These are phyloP conservation scores for Bembecia ichneumoniformis DNA, from an alignment of 2,888 invertebrate genomes.

Conservation along the genomic window DNA sequence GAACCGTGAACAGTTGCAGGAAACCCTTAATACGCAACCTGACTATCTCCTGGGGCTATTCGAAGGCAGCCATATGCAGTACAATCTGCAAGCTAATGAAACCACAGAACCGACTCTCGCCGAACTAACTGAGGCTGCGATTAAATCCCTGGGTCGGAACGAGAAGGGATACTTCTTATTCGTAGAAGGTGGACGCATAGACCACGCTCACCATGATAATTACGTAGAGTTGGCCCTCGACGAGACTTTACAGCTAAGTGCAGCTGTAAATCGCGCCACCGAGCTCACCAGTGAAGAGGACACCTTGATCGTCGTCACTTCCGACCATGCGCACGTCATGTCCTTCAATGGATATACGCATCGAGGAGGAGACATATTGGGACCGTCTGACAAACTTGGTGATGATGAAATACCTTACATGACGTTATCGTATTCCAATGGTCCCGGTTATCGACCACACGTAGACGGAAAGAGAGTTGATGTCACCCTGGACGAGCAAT, in stretches of 20 bases:
- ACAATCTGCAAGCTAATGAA: constrained; percentile 71
- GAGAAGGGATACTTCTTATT: constrained; percentile 82
- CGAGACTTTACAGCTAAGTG: constrained; percentile 77
- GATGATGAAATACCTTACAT: constrained; percentile 60
- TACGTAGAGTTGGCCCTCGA: constrained; percentile 73
- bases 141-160: constrained; percentile 75
- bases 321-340: constrained; percentile 80
- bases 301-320: constrained; percentile 80
- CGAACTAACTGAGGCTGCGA: constrained; percentile 72
- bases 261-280: constrained; percentile 68
- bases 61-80: constrained; percentile 75
- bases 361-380: constrained; percentile 33
- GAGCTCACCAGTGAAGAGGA: constrained; percentile 65
- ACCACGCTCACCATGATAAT: constrained; percentile 78
- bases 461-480: constrained; percentile 41
- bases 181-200: constrained; percentile 79
- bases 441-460: constrained; percentile 57
- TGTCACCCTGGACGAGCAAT: constrained; percentile 25
- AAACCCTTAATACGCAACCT: constrained; percentile 50
- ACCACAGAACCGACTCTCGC: constrained; percentile 63
- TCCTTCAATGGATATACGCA: constrained; percentile 75
- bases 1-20: constrained; percentile 71
- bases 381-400: constrained; percentile 31
- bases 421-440: constrained; percentile 74
- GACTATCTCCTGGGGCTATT: constrained; percentile 77